Evolutionary conservation across 2,797 vertebrate species (phyloP).

Genomic region (Spinus pinus): DNA sequence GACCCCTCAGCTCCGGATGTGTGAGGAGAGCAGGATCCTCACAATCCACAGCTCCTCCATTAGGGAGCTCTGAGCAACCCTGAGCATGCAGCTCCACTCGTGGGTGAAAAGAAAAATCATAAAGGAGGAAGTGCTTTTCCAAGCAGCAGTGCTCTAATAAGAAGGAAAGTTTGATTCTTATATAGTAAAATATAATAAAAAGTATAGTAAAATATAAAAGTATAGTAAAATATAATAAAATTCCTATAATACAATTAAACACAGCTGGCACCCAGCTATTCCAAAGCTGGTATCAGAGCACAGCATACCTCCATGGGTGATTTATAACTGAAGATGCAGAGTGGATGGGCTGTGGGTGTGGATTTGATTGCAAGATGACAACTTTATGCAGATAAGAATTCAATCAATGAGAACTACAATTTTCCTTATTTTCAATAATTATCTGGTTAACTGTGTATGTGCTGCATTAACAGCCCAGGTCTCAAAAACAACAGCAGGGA

Average conservation of each 20-base stretch:
- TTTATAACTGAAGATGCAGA: not conserved
- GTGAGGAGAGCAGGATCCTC: rapidly evolving
- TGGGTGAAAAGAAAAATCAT: not conserved
- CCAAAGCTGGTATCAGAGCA: not conserved
- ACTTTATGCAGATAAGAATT: not conserved
- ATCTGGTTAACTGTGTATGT: not conserved
- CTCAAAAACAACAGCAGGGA: not conserved
- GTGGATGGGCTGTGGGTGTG: not conserved
- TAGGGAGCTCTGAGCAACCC: not conserved
- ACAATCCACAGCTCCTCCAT: not conserved
- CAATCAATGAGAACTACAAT: not conserved
- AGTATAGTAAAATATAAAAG: not conserved
- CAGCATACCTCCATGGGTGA: not conserved
- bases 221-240: not conserved
- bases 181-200: not conserved
- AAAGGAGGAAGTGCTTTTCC: not conserved
- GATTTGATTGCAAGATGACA: not conserved
- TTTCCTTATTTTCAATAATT: not conserved
- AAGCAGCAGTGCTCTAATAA: not conserved
- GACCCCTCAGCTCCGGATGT: not conserved
- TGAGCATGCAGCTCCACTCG: rapidly evolving
- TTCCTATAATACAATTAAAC: not conserved
- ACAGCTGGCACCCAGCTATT: not conserved
- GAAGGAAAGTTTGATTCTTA: not conserved
- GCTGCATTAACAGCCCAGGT: not conserved